Evolutionary conservation across 2,797 vertebrate species (phyloP), one percentile per base, ranked within the genome.

Genomic region (Amphiprion clarkii): DNA sequence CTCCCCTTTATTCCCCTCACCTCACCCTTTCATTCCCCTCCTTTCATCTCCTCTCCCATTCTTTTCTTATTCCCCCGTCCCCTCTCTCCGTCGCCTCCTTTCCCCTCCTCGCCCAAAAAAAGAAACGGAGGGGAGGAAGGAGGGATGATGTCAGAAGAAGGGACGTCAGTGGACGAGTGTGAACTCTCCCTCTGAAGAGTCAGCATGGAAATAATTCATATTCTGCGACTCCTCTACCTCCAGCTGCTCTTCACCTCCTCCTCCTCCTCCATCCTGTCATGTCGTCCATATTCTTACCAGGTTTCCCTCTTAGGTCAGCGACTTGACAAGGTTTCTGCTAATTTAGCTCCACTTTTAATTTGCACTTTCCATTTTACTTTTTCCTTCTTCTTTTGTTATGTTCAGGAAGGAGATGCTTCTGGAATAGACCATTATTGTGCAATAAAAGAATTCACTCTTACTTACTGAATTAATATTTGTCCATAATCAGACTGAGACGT

Each of bases 141-240:
- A 67, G 65, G 71, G 76, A 86, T 73, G 87, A 67, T 75, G 81
- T 79, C 65, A 72, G 53, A 64, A 61, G 78, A 71, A 56, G 68
- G 83, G 73, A 80, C n/a, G 7, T 74, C 63, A n/a, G 57, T 9
- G 60, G 72, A 83, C 3, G 77, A 87, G 85, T 69, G 66, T 83
- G 84, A 89, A 88, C 89, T 85, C 62, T 74, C 27, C 27, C 79
- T 82, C 79, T 67, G 74, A 87, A 78, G 78, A 90, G 82, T 87
- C 86, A 85, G 72, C 77, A 46, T 70, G 62, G 84, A 90, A 88
- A 90, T 91, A 81, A 92, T 91, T 90, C 78, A 90, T 84, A 87
- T 83, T 83, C 78, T 54, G 53, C 80, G 71, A 23, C 79, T 84
- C 83, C 56, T 77, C 73, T 67, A 10, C 72, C 39, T 63, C 74